A percentile compares a stretch with the other conserved stretches of the same genome.
Evolutionary conservation across 2,797 vertebrate species (phyloP).

Genomic region (Myotis vivesi): DNA sequence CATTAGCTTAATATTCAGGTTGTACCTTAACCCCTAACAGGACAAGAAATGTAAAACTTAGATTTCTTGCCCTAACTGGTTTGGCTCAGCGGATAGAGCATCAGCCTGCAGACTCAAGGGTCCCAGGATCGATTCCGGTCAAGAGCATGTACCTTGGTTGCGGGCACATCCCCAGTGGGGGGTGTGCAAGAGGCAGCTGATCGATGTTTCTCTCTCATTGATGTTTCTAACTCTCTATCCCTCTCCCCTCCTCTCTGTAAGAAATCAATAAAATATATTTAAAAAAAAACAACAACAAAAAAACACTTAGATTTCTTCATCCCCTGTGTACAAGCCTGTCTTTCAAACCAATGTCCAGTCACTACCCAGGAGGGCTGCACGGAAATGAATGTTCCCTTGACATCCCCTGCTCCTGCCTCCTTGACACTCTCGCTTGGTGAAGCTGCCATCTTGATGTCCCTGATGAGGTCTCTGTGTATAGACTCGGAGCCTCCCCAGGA

Average conservation of each 20-base stretch:
- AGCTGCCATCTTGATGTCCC: not conserved
- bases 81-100: too few relatives aligned
- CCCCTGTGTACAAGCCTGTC: not conserved
- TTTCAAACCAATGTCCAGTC: slow-evolving; percentile 10
- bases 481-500: not conserved
- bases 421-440: not conserved
- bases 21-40: not conserved
- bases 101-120: too few relatives aligned
- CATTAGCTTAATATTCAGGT: not conserved
- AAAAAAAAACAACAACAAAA: too few relatives aligned
- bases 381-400: not conserved
- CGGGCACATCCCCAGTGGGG: too few relatives aligned
- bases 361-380: not conserved
- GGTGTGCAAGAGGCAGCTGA: too few relatives aligned
- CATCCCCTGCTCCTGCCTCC: not conserved
- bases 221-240: too few relatives aligned
- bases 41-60: not conserved
- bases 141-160: too few relatives aligned
- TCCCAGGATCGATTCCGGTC: too few relatives aligned
- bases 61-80: too few relatives aligned
- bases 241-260: too few relatives aligned
- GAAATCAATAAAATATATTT: too few relatives aligned
- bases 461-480: not conserved
- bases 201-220: too few relatives aligned
- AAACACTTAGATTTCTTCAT: not conserved